Percentiles rank a stretch among this genome's conserved stretches.
phyloP scores from a whole-genome alignment of 2,888 invertebrate genomes.

The Phaonia tiefii region DNA sequence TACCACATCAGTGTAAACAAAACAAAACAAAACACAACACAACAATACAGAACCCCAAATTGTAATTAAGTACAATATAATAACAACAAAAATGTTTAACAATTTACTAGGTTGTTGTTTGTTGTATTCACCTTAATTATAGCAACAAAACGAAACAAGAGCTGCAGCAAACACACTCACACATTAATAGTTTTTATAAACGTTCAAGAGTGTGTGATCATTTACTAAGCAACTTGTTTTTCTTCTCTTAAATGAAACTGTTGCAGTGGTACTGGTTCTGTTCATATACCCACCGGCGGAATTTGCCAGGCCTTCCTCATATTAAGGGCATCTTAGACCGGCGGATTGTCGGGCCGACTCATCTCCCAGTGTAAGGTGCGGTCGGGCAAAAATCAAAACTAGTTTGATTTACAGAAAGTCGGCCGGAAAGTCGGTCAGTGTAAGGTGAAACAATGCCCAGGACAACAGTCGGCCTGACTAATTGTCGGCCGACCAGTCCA shows the following conservation, averaged over 20 bases:
- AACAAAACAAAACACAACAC: not conserved
- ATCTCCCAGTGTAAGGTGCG: too few relatives aligned
- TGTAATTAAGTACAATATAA: slow-evolving; percentile 19
- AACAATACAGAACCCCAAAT: too few relatives aligned
- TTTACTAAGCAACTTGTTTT: slow-evolving; percentile 27
- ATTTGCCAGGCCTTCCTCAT: too few relatives aligned
- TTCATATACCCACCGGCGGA: not conserved
- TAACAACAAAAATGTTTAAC: not conserved
- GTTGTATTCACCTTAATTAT: not conserved
- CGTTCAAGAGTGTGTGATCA: not conserved
- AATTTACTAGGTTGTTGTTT: not conserved
- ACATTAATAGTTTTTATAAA: not conserved
- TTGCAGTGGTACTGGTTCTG: slow-evolving; percentile 13
- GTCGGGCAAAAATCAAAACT: too few relatives aligned
- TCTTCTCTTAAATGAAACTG: not conserved
- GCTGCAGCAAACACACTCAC: not conserved
- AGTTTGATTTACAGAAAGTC: too few relatives aligned
- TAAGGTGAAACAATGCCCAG: too few relatives aligned
- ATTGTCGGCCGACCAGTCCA: too few relatives aligned
- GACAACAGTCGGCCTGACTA: too few relatives aligned
- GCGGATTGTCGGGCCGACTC: too few relatives aligned
- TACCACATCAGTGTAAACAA: not conserved
- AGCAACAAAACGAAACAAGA: not conserved
- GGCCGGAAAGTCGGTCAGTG: too few relatives aligned
- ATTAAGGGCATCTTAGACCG: too few relatives aligned